Evolutionary conservation across 2,797 vertebrate genomes (phyloP).

Genomic region (Columba guinea): DNA sequence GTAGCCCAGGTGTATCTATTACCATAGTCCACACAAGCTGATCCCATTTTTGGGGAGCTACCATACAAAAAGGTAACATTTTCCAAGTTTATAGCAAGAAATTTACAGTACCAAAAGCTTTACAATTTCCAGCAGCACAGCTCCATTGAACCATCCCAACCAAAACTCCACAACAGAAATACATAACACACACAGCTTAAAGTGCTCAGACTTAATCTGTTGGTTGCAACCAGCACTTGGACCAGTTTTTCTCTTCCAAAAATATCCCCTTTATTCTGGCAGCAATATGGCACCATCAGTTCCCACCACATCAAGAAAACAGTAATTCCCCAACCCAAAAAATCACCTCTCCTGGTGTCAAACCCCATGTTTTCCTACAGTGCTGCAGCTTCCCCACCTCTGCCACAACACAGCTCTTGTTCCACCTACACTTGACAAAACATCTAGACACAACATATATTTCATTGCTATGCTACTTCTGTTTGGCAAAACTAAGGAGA

Average conservation of each 20-base stretch:
- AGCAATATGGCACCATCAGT: neutral
- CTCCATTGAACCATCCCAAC: neutral
- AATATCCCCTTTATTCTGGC: neutral
- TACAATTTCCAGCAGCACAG: neutral
- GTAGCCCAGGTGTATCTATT: neutral
- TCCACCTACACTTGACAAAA: neutral
- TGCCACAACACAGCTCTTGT: neutral
- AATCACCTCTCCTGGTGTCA: neutral
- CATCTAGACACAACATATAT: neutral
- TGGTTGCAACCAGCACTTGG: neutral
- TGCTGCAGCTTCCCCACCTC: neutral
- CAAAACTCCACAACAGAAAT: neutral
- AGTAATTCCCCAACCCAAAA: neutral
- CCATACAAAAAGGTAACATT: neutral
- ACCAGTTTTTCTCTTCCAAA: neutral
- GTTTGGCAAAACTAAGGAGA: neutral
- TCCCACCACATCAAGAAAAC: neutral
- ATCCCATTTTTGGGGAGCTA: neutral
- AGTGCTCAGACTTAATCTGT: fast-evolving
- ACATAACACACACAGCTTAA: fast-evolving
- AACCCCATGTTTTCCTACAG: neutral
- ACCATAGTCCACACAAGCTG: fast-evolving
- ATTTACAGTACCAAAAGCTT: neutral
- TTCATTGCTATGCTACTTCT: neutral
- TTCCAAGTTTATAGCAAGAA: neutral